Base-by-base conservation (phyloP, 2,797 vertebrate genomes). In the Enteromius viviparus region DNA sequence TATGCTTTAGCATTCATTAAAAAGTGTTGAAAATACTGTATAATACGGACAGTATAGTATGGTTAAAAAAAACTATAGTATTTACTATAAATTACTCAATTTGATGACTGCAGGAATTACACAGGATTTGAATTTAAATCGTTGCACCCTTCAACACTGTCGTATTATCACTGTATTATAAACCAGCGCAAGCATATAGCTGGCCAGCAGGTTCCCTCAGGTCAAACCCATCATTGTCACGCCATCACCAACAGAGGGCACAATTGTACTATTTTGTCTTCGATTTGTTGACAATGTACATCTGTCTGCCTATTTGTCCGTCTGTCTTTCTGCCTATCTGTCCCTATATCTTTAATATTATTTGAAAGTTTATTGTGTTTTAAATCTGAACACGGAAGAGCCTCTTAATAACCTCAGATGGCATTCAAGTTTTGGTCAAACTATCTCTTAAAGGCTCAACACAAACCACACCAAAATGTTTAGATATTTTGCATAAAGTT, bases 181-280 rank as follows among this genome's bases (percentile, higher is more conserved):
- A 51, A 72, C 26, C 47, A 8, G 29, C 10, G 26, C 19, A 14
- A 51, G n/a, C 32, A 19, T n/a, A 21, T 32, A 17, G 14, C 4
- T 37, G 17, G 64, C 15, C 32, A 17, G 21, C 15, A 42, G 40
- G 40, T 40, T 40, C 40, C 40, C 40, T 40, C 37, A 64, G 7
- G 29, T 68, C 29, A 68, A 12, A 26, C 23, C 8, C 7, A 7
- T 17, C 26, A 53, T 51, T 74, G 21, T 53, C 49, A 34, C 21
- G 1, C 21, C 11, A 10, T 69, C 32, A 77, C 65, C 81, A 77
- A 14, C 74, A 77, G 81, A 83, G 64, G 81, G 74, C 81, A 49
- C 32, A 11, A 49, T 60, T 76, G 47, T n/a, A 29, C 62, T n/a
- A n/a, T 42, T 26, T 19, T n/a, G 23, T 47, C 4, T 26, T 34